A percentile compares a stretch with the other conserved stretches of the same genome.
Evolutionary conservation across 2,797 vertebrate species (phyloP).

Genomic region (Schizopygopsis malacanthus): DNA sequence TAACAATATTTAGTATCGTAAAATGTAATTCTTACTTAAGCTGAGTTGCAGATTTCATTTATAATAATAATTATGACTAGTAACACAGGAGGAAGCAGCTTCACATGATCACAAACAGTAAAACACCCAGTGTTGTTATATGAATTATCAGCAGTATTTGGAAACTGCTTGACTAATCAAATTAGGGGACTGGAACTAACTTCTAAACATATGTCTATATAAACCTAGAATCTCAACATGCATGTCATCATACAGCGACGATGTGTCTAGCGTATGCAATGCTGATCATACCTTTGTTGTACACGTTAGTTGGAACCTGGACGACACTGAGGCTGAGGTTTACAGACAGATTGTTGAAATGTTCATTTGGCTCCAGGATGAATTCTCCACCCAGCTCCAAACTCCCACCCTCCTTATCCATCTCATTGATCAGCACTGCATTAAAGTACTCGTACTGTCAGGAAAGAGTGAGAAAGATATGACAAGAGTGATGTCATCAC

Average conservation of each 20-base stretch:
- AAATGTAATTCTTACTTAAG: background rate
- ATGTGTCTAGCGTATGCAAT: background rate
- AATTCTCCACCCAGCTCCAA: constrained; percentile 95
- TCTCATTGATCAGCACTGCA: constrained; percentile 95
- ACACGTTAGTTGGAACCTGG: constrained; percentile 99
- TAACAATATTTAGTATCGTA: background rate
- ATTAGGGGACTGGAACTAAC: background rate
- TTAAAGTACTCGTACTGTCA: constrained; percentile 98
- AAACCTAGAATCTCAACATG: background rate
- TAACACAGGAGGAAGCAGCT: background rate
- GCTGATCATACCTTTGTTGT: constrained; percentile 89
- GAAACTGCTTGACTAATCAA: background rate
- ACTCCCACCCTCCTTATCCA: constrained; percentile 91
- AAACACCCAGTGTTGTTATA: background rate
- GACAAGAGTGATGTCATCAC: background rate
- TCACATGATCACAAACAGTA: background rate
- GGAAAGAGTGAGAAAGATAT: constrained; percentile 41
- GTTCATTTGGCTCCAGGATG: constrained; percentile 94
- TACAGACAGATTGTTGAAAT: constrained; percentile 98
- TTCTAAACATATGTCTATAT: background rate
- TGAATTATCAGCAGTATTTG: background rate
- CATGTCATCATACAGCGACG: background rate
- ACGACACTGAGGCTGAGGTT: constrained; percentile 97
- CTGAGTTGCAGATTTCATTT: background rate
- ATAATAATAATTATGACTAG: background rate